These are phyloP conservation scores for Frankliniella intonsa DNA, from an alignment of 2,888 invertebrate genomes.

Conservation along the genomic window DNA sequence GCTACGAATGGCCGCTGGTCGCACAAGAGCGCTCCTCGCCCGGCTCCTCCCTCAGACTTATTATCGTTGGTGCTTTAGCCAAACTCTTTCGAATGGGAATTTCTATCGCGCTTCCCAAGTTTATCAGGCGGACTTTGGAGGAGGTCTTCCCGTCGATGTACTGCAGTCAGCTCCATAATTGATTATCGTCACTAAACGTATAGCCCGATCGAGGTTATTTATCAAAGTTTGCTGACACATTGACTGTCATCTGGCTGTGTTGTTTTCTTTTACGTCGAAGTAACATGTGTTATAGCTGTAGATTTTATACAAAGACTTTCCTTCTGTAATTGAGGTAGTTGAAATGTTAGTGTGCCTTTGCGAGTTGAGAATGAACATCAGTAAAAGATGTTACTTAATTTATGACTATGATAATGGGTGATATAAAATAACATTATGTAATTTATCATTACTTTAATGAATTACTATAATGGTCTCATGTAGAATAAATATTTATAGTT, in stretches of 20 bases:
- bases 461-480: neutral
- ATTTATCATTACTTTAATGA: neutral
- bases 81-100: no score
- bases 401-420: slow-evolving; percentile 6
- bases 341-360: neutral
- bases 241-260: slow-evolving; percentile 12
- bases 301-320: neutral
- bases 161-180: no score
- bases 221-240: neutral
- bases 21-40: no score
- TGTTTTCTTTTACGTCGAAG: neutral
- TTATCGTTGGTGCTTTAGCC: no score
- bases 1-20: neutral
- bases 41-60: no score
- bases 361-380: neutral
- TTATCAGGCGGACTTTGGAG: no score
- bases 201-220: neutral
- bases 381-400: slow-evolving; percentile 10
- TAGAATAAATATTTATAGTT: neutral
- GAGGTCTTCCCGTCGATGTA: no score
- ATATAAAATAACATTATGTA: neutral
- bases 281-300: neutral
- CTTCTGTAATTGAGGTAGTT: neutral
- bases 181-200: no score
- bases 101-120: no score